phyloP scores from a whole-genome alignment of 2,888 invertebrate genomes.

The Cheilosia pagana region DNA sequence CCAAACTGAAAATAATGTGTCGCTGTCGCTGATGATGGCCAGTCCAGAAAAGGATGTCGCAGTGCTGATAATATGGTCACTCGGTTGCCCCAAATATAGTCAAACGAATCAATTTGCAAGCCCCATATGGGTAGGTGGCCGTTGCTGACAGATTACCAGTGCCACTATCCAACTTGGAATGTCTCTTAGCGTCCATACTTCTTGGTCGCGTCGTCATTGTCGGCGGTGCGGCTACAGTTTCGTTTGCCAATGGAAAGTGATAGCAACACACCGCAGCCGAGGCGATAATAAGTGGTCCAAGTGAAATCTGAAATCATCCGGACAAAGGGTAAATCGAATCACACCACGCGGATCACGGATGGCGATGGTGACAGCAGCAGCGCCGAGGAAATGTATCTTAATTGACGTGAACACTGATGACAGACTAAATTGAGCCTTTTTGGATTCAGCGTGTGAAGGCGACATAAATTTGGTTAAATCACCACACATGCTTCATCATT shows the following conservation, averaged over 20 bases:
- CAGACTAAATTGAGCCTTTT: slow-evolving; percentile 60
- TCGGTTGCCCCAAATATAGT: slow-evolving; percentile 81
- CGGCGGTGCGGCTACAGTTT: not conserved
- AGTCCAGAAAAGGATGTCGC: slow-evolving; percentile 80
- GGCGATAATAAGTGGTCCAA: slow-evolving; percentile 69
- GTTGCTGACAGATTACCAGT: slow-evolving; percentile 73
- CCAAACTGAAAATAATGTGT: slow-evolving; percentile 65
- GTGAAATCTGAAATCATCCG: slow-evolving; percentile 29
- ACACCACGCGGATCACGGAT: slow-evolving; percentile 17
- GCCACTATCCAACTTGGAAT: slow-evolving; percentile 76
- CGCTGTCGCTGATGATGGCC: slow-evolving; percentile 76
- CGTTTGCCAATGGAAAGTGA: slow-evolving; percentile 61
- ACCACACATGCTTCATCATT: slow-evolving; percentile 66
- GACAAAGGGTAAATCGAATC: slow-evolving; percentile 58
- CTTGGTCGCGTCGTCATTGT: slow-evolving; percentile 3
- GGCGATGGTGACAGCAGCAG: not conserved
- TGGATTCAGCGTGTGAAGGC: slow-evolving; percentile 68
- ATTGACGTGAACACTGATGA: slow-evolving; percentile 68
- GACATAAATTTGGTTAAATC: slow-evolving; percentile 74
- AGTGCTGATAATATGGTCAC: slow-evolving; percentile 82
- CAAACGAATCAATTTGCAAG: slow-evolving; percentile 82
- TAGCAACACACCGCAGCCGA: slow-evolving; percentile 33
- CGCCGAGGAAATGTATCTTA: slow-evolving; percentile 67
- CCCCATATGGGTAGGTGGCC: slow-evolving; percentile 75
- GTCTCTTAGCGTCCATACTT: slow-evolving; percentile 65